Percentiles rank a stretch among this genome's conserved stretches.
Evolutionary conservation across 2,113 vertebrate species (phyloP).

Genomic region (Crotalus horridus): DNA sequence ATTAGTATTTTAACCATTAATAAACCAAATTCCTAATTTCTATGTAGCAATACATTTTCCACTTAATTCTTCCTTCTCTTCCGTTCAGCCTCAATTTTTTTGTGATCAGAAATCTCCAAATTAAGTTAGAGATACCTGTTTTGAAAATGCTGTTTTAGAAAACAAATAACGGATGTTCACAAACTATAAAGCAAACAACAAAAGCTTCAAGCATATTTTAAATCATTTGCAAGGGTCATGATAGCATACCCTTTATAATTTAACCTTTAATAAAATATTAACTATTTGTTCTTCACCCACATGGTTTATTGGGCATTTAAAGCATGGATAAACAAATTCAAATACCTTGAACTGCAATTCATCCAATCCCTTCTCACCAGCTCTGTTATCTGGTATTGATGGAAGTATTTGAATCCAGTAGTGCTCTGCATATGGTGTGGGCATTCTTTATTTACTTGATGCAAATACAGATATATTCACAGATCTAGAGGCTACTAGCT

Average conservation of each 20-base stretch:
- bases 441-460: background rate
- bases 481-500: background rate
- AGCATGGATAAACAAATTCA: background rate
- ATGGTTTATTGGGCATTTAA: background rate
- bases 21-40: background rate
- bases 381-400: background rate
- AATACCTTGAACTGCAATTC: background rate
- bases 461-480: background rate
- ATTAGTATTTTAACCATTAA: background rate
- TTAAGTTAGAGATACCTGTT: background rate
- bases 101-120: background rate
- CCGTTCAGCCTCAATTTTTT: background rate
- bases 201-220: background rate
- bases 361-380: background rate
- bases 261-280: background rate
- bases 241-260: background rate
- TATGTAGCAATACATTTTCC: background rate
- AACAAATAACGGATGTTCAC: background rate
- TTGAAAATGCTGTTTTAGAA: background rate
- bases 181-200: background rate
- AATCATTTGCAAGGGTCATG: background rate
- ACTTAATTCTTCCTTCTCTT: background rate
- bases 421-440: background rate
- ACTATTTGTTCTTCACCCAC: background rate
- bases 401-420: background rate